Percentiles rank a stretch among this genome's conserved stretches.
Conservation (phyloP, 2,797 vertebrate genomes). For the Diplodus puntazzo region DNA sequence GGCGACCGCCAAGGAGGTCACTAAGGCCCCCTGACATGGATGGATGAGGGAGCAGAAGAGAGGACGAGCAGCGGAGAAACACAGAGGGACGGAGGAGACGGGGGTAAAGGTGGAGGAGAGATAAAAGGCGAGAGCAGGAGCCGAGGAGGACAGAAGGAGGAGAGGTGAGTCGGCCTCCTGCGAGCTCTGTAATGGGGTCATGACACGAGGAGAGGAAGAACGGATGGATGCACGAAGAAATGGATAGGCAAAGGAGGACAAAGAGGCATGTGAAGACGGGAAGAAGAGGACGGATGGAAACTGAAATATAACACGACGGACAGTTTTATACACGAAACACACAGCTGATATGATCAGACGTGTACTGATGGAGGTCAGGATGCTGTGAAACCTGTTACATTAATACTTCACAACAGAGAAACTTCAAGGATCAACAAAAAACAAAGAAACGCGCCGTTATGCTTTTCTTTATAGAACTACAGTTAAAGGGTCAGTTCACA, state of each 20-base stretch:
- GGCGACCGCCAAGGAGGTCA: slow-evolving; percentile 55
- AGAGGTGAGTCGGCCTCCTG: slow-evolving; percentile 68
- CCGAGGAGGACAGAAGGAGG: slow-evolving; percentile 20
- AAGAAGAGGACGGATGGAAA: neutral
- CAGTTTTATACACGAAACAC: neutral
- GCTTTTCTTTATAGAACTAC: neutral
- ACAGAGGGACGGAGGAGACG: slow-evolving; percentile 14
- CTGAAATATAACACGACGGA: neutral
- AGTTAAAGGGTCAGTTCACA: neutral
- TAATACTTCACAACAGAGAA: too few species aligned
- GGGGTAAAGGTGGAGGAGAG: slow-evolving; percentile 52
- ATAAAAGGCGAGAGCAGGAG: slow-evolving; percentile 39
- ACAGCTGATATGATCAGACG: neutral
- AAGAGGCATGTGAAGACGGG: neutral
- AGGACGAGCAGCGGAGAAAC: neutral
- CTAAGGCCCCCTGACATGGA: slow-evolving; percentile 43
- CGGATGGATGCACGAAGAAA: slow-evolving; percentile 30
- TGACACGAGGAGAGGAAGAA: slow-evolving; percentile 45
- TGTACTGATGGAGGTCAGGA: neutral
- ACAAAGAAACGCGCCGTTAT: neutral
- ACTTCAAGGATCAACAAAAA: neutral
- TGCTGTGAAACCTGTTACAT: neutral
- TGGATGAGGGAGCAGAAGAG: slow-evolving; percentile 41
- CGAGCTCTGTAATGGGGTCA: slow-evolving; percentile 71
- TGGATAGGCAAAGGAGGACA: slow-evolving; percentile 17